Evolutionary conservation across 2,888 invertebrate species (phyloP).

Genomic region (Leptopilina myrica): DNA sequence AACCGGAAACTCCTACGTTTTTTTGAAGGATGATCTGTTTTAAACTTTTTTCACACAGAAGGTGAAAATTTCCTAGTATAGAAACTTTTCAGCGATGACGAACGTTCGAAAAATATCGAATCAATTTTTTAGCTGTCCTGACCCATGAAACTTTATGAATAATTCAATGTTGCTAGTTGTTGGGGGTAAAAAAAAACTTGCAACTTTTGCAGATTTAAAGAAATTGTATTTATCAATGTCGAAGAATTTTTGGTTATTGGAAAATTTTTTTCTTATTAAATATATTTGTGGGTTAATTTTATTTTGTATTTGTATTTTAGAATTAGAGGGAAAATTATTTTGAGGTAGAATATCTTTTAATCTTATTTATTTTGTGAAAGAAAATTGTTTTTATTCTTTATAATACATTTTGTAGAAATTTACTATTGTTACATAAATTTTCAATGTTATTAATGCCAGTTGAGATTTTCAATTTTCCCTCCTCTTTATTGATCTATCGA

Average conservation of each 20-base stretch:
- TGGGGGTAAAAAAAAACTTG: not conserved
- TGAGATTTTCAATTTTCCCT: not conserved
- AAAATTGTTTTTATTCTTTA: too few relatives aligned
- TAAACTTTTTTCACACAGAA: slow-evolving; percentile 7
- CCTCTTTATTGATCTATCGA: not conserved
- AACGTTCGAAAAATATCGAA: slow-evolving; percentile 9
- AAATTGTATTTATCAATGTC: slow-evolving; percentile 22
- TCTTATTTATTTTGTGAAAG: too few relatives aligned
- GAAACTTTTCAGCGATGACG: slow-evolving; percentile 15
- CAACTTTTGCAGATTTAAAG: slow-evolving; percentile 1
- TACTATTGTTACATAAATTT: too few relatives aligned
- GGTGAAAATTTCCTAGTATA: slow-evolving; percentile 19
- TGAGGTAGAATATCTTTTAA: too few relatives aligned
- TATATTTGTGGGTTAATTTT: too few relatives aligned
- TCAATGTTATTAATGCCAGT: not conserved
- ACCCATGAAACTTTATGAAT: slow-evolving; percentile 9
- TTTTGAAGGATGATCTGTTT: slow-evolving; percentile 24
- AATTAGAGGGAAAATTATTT: too few relatives aligned
- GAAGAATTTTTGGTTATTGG: not conserved
- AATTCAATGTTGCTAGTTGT: slow-evolving; percentile 4
- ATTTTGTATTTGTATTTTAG: too few relatives aligned
- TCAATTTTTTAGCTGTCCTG: slow-evolving; percentile 13
- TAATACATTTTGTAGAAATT: too few relatives aligned
- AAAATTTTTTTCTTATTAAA: too few relatives aligned
- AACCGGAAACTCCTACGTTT: not conserved